Percentiles rank a stretch among this genome's conserved stretches.
Evolutionary conservation across 2,888 invertebrate genomes (phyloP).

Genomic region (Amblyjoppa proteus): DNA sequence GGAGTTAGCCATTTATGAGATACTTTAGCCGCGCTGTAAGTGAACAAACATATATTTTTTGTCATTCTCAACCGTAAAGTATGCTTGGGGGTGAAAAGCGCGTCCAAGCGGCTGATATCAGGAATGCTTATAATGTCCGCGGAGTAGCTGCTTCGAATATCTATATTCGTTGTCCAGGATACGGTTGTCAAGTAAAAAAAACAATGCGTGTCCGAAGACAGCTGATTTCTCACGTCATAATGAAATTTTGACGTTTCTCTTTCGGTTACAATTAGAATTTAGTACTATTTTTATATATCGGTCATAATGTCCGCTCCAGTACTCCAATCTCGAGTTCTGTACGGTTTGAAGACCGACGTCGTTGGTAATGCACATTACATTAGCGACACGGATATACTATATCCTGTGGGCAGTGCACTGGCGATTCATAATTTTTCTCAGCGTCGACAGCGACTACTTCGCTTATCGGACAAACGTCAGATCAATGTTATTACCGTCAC

Average conservation of each 20-base stretch:
- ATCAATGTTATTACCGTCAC: slow-evolving; percentile 88
- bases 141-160: background rate
- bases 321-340: slow-evolving; percentile 88
- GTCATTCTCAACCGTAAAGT: too few species aligned
- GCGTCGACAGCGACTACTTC: slow-evolving; percentile 91
- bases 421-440: slow-evolving; percentile 91
- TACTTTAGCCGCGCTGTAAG: too few species aligned
- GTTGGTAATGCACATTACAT: slow-evolving; percentile 91
- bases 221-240: background rate
- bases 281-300: background rate
- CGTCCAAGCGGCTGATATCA: too few species aligned
- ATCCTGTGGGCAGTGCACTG: slow-evolving; percentile 92
- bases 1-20: too few species aligned
- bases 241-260: background rate
- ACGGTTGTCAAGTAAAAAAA: slow-evolving; percentile 41
- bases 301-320: slow-evolving; percentile 84
- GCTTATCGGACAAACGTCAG: slow-evolving; percentile 89
- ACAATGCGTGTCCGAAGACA: slow-evolving; percentile 3
- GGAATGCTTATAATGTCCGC: too few species aligned
- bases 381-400: slow-evolving; percentile 91
- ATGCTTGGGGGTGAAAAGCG: too few species aligned
- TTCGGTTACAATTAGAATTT: background rate
- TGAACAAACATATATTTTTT: too few species aligned
- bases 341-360: slow-evolving; percentile 89
- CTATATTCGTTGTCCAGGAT: slow-evolving; percentile 45